These are phyloP conservation scores for Pangasius larnaudii DNA, from an alignment of 2,797 vertebrate genomes.

Conservation along the genomic window DNA sequence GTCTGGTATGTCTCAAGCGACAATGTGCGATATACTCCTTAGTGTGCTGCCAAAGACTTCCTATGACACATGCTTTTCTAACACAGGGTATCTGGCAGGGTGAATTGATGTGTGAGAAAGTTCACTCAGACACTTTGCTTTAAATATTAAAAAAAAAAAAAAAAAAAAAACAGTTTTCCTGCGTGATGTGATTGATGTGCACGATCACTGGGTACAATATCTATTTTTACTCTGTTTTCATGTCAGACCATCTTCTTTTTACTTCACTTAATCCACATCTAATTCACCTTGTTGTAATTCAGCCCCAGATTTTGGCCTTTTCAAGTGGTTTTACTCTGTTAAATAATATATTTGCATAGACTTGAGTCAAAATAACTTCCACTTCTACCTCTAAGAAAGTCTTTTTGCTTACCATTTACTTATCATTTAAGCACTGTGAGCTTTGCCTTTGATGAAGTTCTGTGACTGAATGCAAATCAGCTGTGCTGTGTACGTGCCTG, in stretches of 20 bases:
- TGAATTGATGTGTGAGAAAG: not conserved
- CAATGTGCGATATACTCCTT: not conserved
- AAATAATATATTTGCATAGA: not conserved
- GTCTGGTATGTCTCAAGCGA: not conserved
- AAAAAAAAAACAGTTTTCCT: not conserved
- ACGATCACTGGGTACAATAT: too few species aligned
- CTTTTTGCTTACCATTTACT: not conserved
- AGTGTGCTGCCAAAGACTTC: not conserved
- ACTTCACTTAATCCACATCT: not conserved
- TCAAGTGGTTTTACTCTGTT: not conserved
- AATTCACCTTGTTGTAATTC: not conserved
- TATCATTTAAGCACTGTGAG: not conserved
- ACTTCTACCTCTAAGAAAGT: not conserved
- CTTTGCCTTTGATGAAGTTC: not conserved
- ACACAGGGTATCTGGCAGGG: not conserved
- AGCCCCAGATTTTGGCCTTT: not conserved
- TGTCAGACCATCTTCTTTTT: not conserved
- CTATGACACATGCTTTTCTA: not conserved
- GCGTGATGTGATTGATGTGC: too few species aligned
- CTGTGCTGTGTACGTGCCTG: not conserved
- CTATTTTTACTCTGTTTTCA: too few species aligned
- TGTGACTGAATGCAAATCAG: not conserved
- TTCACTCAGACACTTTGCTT: not conserved
- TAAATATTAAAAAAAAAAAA: not conserved
- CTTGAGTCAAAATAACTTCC: not conserved